Percentiles rank a stretch among this genome's conserved stretches.
Conservation (phyloP, 2,888 invertebrate species). For the Drosophila nr. perissopoda region DNA sequence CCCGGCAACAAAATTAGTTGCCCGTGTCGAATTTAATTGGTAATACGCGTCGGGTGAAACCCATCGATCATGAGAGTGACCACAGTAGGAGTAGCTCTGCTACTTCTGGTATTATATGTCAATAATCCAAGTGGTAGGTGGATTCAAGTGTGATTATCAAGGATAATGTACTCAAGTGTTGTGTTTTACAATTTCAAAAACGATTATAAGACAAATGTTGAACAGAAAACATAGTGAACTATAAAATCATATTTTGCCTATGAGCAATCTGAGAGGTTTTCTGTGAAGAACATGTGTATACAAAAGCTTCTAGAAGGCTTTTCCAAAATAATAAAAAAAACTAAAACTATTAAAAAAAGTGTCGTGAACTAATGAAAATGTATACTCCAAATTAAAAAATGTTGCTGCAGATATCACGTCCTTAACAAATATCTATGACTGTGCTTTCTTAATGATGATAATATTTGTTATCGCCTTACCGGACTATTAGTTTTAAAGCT, state of each 20-base stretch:
- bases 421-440: slow-evolving; percentile 7
- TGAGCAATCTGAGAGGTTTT: not conserved
- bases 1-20: slow-evolving; percentile 68
- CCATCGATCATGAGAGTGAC: slow-evolving; percentile 75
- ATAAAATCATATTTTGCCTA: not conserved
- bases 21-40: slow-evolving; percentile 65
- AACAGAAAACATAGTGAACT: no score
- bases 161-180: slow-evolving; percentile 27
- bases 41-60: slow-evolving; percentile 66
- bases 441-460: slow-evolving; percentile 4
- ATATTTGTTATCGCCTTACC: slow-evolving; percentile 17
- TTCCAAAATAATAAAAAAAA: not conserved
- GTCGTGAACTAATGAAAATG: not conserved
- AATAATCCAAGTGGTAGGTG: slow-evolving; percentile 80
- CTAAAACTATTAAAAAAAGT: not conserved
- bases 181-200: not conserved
- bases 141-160: slow-evolving; percentile 7
- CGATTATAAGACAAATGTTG: not conserved
- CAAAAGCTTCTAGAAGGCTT: not conserved
- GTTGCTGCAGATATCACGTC: not conserved
- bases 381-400: not conserved
- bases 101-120: slow-evolving; percentile 69
- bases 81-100: slow-evolving; percentile 69
- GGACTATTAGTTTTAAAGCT: slow-evolving; percentile 1
- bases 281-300: not conserved